Evolutionary conservation across 2,888 invertebrate species (phyloP).

Genomic region (Xylocampa areola): DNA sequence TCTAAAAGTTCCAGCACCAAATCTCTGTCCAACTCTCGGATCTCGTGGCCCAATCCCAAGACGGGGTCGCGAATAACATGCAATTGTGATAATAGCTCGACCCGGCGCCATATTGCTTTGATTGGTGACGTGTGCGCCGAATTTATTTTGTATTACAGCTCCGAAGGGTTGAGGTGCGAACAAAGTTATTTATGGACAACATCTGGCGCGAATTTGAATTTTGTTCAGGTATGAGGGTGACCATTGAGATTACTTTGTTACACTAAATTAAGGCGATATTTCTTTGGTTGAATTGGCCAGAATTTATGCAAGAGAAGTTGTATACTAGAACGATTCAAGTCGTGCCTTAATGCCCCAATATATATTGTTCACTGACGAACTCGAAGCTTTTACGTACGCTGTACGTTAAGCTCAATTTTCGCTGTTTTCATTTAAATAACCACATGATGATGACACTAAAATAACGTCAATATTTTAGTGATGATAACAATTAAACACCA

Average conservation of each 20-base stretch:
- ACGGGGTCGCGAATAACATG: slow-evolving; percentile 79
- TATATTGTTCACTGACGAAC: no score
- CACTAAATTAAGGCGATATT: slow-evolving; percentile 32
- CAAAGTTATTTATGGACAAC: slow-evolving; percentile 77
- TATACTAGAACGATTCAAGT: no score
- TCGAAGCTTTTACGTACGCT: no score
- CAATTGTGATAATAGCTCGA: slow-evolving; percentile 81
- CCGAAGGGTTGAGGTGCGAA: slow-evolving; percentile 85
- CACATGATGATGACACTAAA: slow-evolving; percentile 30
- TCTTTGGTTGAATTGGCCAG: background rate
- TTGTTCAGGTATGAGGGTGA: slow-evolving; percentile 63
- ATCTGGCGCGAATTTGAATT: slow-evolving; percentile 72
- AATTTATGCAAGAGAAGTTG: background rate
- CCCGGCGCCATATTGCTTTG: slow-evolving; percentile 86
- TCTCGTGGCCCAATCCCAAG: slow-evolving; percentile 66
- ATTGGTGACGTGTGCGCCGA: slow-evolving; percentile 82
- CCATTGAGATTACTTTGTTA: slow-evolving; percentile 48
- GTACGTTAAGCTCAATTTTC: background rate
- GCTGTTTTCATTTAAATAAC: slow-evolving; percentile 5
- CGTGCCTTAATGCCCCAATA: background rate
- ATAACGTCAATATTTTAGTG: slow-evolving; percentile 58
- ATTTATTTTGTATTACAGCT: slow-evolving; percentile 85
- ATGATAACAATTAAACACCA: slow-evolving; percentile 69
- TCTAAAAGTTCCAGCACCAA: background rate
- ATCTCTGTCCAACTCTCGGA: slow-evolving; percentile 21